A percentile compares a stretch with the other conserved stretches of the same genome.
These are phyloP conservation scores for Zaprionus ornatus DNA, from an alignment of 1,140 invertebrate species.

Conservation along the genomic window DNA sequence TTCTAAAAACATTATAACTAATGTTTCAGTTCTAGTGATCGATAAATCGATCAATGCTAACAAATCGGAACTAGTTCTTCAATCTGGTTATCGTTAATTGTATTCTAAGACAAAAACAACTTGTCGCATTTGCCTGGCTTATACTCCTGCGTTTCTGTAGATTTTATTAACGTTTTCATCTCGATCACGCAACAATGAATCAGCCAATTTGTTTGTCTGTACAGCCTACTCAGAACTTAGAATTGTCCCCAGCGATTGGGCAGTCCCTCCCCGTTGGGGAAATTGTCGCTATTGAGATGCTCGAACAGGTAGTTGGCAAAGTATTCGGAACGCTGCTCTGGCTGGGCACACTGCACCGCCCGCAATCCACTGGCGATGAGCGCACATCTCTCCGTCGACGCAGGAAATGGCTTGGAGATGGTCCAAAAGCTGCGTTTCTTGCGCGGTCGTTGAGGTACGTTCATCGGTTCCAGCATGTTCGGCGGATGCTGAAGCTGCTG, in stretches of 20 bases:
- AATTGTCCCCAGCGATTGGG: conserved; percentile 64
- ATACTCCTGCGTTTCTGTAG: background rate
- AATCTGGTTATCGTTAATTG: too few relatives aligned
- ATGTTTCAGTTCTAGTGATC: too few relatives aligned
- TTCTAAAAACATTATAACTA: too few relatives aligned
- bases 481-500: too few relatives aligned
- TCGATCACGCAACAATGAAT: conserved; percentile 1
- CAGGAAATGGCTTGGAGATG: conserved; percentile 31
- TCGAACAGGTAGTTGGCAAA: conserved; percentile 62
- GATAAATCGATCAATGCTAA: too few relatives aligned
- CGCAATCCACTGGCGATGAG: conserved; percentile 47
- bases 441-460: conserved; percentile 28
- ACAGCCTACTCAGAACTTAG: conserved; percentile 15
- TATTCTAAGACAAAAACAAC: too few relatives aligned
- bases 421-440: conserved; percentile 64
- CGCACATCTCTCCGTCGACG: conserved; percentile 44
- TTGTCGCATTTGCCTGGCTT: background rate
- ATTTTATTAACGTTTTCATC: background rate
- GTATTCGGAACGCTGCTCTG: conserved; percentile 48
- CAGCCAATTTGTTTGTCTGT: background rate
- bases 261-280: conserved; percentile 61
- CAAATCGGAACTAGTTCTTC: too few relatives aligned
- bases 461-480: conserved; percentile 2
- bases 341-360: conserved; percentile 32
- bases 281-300: conserved; percentile 64